These are phyloP conservation scores for Neoscelio sp. DNA, from an alignment of 2,888 invertebrate species.

Conservation along the genomic window DNA sequence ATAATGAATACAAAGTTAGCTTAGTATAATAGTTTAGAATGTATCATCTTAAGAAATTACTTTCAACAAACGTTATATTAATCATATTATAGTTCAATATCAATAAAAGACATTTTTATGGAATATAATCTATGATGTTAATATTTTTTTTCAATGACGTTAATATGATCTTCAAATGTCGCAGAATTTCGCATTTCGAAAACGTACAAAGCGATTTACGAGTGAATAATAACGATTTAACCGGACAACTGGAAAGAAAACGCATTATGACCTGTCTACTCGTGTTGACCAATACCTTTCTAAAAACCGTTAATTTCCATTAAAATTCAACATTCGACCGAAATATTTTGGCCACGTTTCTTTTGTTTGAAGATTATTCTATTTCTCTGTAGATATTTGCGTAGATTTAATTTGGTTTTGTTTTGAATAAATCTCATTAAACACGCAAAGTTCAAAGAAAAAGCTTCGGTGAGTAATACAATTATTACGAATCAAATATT, in stretches of 20 bases:
- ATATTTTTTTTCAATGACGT: no score
- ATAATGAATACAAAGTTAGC: conserved; percentile 14
- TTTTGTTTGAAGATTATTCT: conserved; percentile 26
- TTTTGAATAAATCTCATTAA: neutral
- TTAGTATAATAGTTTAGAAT: conserved; percentile 1
- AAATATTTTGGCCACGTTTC: conserved; percentile 61
- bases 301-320: conserved; percentile 80
- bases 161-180: conserved; percentile 15
- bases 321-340: conserved; percentile 73
- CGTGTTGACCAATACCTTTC: conserved; percentile 73
- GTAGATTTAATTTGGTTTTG: neutral
- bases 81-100: no score
- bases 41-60: neutral
- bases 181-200: conserved; percentile 10
- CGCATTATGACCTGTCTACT: conserved; percentile 59
- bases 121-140: no score
- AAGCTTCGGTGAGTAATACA: no score
- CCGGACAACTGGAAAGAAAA: conserved; percentile 52
- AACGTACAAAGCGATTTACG: conserved; percentile 29
- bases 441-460: no score
- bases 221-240: conserved; percentile 44
- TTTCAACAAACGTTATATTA: conserved; percentile 2
- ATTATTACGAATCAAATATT: no score
- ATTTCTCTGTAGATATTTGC: neutral
- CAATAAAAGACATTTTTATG: no score